Evolutionary conservation across 2,113 vertebrate species (phyloP).

Genomic region (Haemorhous mexicanus): DNA sequence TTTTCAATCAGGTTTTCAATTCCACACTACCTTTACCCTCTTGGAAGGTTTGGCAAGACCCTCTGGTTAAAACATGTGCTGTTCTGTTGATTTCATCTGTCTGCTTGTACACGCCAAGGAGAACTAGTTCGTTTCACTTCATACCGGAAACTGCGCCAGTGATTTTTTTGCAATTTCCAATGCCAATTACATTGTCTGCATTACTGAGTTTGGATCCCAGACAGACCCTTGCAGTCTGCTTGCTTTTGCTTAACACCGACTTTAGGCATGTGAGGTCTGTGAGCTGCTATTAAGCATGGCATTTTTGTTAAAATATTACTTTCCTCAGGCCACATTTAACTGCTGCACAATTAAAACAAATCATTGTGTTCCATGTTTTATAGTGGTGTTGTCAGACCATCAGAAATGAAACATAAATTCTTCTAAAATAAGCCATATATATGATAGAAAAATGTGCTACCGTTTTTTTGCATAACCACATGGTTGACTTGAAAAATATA

Average conservation of each 20-base stretch:
- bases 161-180: not conserved
- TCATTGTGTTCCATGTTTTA: not conserved
- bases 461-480: not conserved
- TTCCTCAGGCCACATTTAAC: not conserved
- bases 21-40: not conserved
- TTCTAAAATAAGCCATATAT: not conserved
- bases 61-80: not conserved
- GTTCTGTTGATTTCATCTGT: not conserved
- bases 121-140: not conserved
- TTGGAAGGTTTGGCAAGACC: not conserved
- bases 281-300: not conserved
- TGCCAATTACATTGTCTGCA: not conserved
- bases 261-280: not conserved
- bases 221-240: not conserved
- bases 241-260: not conserved
- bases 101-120: not conserved
- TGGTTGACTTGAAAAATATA: not conserved
- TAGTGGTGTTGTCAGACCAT: not conserved
- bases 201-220: not conserved
- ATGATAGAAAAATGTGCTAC: not conserved
- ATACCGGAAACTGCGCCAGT: accelerated
- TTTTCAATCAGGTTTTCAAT: not conserved
- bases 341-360: not conserved
- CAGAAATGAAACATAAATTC: not conserved
- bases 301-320: not conserved